Base-by-base conservation (phyloP, 2,888 invertebrate genomes). In the Brachyopa scutellaris region DNA sequence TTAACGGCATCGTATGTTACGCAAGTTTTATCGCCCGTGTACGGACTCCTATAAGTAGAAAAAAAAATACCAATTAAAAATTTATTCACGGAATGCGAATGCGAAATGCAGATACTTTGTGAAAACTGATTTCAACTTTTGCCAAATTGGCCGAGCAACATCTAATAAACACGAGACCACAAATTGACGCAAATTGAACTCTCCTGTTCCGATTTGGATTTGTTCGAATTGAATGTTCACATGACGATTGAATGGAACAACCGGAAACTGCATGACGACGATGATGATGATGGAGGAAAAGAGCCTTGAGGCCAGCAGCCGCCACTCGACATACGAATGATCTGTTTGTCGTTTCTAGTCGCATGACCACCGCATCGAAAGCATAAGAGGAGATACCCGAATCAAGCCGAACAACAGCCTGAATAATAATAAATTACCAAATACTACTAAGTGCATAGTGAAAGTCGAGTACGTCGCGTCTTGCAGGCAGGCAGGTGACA, bases 1-100 rank as follows among this genome's bases (percentile, higher is more conserved):
- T 97, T 97, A 78, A 97, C 93, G 59, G 97, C 96, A 87, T 97
- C 96, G 89, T 96, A 97, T 3, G 97, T 97, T 89, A 97, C 96
- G 90, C 97, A 97, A 78, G 95, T 95, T 84, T 94, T 93, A 57
- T 94, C 93, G 51, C 93, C 94, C 86, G 93, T 94, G 87, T 88
- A 90, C 19, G 88, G 87, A 70, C 86, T 87, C 72, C 90, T 90
- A 85, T 15, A 85, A 87, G 77, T 42, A 83, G 72, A 78, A 38
- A 17, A 29, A 13, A 3, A 51, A 19, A 8, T 21, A n/a, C 0
- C 17, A 11, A 21, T 1, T 2, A 9, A 29, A 51, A 4, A 7
- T 64, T 21, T n/a, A 17, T 11, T 19, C 29, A 42, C 9, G 29
- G 36, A 45, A 13, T n/a, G n/a, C n/a, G n/a, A n/a, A n/a, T n/a